Conservation (phyloP, 1,140 invertebrate genomes). For the Drosophila pachea region DNA sequence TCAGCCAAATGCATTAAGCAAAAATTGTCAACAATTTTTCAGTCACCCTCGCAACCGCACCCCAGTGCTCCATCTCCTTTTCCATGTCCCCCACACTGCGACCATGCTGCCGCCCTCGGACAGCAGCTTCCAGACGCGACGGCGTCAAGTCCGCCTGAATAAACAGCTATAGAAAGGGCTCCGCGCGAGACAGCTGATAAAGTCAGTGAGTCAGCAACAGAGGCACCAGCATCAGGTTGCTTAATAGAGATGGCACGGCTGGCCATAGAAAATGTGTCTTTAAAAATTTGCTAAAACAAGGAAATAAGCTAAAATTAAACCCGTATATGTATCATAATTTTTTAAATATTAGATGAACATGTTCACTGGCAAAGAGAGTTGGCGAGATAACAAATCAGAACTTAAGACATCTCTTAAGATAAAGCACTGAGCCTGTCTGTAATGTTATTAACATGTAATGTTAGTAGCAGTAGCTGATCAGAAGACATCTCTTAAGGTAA, state of each 20-base stretch:
- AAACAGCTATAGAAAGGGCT: conserved; percentile 37
- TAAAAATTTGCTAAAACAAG: not conserved
- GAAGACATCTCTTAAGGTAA: too few relatives aligned
- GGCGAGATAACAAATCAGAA: too few relatives aligned
- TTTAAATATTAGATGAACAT: too few relatives aligned
- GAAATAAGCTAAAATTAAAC: not conserved
- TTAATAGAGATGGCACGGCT: conserved; percentile 23
- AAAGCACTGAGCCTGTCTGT: too few relatives aligned
- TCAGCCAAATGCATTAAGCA: conserved; percentile 75
- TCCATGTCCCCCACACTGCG: conserved; percentile 18
- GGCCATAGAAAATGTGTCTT: not conserved
- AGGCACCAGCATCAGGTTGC: not conserved
- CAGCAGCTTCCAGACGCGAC: conserved; percentile 58
- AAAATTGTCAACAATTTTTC: conserved; percentile 76
- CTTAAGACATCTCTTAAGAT: too few relatives aligned
- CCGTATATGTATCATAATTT: too few relatives aligned
- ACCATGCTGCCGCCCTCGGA: conserved; percentile 25
- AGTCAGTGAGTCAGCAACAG: conserved; percentile 35
- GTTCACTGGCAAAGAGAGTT: too few relatives aligned
- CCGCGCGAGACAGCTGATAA: not conserved
- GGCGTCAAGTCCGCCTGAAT: conserved; percentile 69
- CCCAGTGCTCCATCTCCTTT: conserved; percentile 3
- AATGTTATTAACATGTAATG: too few relatives aligned
- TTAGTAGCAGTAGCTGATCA: too few relatives aligned
- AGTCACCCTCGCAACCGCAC: conserved; percentile 29